These are phyloP conservation scores for Picathartes gymnocephalus DNA, from an alignment of 2,113 vertebrate species.

Conservation along the genomic window DNA sequence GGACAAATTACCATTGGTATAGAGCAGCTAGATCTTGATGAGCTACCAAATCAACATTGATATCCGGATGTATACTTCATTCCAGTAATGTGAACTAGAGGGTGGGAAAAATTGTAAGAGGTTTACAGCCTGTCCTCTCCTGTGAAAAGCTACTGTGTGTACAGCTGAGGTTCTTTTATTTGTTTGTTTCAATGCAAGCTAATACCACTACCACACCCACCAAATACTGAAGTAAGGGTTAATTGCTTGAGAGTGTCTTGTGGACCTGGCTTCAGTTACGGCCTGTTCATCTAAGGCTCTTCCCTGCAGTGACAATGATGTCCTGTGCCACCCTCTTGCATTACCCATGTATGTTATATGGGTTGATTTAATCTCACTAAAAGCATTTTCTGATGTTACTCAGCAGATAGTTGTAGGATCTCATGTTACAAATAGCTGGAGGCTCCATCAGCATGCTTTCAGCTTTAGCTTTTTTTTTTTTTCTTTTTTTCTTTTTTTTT, in stretches of 20 bases:
- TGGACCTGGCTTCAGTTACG: neutral
- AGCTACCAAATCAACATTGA: neutral
- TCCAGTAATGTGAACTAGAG: neutral
- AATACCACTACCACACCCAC: neutral
- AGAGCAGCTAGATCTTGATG: neutral
- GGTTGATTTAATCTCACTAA: conserved; percentile 22
- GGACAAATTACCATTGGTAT: neutral
- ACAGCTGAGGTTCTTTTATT: neutral
- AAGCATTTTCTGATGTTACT: neutral
- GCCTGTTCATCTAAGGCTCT: neutral
- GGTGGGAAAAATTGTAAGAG: neutral
- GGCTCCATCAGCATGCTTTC: neutral
- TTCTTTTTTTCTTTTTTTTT: neutral
- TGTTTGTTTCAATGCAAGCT: neutral
- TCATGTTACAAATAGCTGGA: neutral
- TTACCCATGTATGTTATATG: neutral
- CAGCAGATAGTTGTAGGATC: neutral
- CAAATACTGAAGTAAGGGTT: neutral
- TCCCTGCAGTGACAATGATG: neutral
- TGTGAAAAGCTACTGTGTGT: neutral
- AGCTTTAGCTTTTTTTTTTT: neutral
- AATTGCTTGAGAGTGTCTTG: neutral
- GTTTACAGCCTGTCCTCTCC: neutral
- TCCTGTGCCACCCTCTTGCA: neutral
- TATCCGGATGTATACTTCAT: neutral